Percentiles rank a stretch among this genome's conserved stretches.
Evolutionary conservation across 2,888 invertebrate species (phyloP).

Genomic region (Plagiodera versicolora): DNA sequence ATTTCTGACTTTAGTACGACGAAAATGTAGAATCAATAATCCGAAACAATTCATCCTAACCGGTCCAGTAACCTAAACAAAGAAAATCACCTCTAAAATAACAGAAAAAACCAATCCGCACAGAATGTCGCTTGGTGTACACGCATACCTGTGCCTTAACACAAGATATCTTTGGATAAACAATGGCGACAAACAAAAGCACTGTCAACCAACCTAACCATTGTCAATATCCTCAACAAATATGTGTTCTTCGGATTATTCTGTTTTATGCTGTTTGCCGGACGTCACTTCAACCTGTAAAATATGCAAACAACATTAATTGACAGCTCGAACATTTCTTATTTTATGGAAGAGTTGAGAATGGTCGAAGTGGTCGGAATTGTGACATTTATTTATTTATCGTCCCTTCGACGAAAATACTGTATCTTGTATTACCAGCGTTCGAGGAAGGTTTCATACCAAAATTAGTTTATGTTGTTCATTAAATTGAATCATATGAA

Average conservation of each 20-base stretch:
- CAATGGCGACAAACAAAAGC: slow-evolving; percentile 42
- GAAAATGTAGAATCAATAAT: not conserved
- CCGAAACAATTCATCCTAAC: not conserved
- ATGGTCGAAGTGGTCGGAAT: not conserved
- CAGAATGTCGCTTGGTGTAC: not conserved
- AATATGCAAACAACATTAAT: slow-evolving; percentile 41
- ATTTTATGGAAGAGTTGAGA: not conserved
- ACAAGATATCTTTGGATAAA: slow-evolving; percentile 28
- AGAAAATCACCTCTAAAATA: not conserved
- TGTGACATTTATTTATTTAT: no score
- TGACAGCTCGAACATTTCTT: slow-evolving; percentile 35
- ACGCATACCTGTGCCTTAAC: slow-evolving; percentile 11
- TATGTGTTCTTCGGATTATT: slow-evolving; percentile 54
- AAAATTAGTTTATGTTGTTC: no score
- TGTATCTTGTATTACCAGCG: no score
- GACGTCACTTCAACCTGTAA: slow-evolving; percentile 53
- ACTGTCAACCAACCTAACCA: slow-evolving; percentile 44
- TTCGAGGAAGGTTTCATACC: no score
- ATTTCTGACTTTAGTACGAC: not conserved
- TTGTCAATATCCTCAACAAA: slow-evolving; percentile 53
- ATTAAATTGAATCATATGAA: no score
- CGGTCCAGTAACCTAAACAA: not conserved
- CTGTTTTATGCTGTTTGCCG: slow-evolving; percentile 53
- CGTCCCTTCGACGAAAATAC: no score
- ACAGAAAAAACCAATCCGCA: not conserved